Evolutionary conservation across 2,797 vertebrate genomes (phyloP), one percentile per base, ranked within the genome.

Genomic region (Lindbergichthys nudifrons): DNA sequence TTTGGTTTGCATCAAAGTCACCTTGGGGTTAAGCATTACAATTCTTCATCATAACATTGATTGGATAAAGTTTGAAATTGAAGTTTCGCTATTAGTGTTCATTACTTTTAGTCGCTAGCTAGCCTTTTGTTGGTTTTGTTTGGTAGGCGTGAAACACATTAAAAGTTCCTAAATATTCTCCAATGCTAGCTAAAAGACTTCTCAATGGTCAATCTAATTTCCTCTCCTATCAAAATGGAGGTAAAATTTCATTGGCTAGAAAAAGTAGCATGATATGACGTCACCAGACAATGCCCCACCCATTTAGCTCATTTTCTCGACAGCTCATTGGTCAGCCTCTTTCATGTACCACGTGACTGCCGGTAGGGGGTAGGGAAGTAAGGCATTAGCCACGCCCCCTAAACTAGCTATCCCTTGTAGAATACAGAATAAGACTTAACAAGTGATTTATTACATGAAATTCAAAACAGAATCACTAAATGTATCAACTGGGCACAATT

Each of bases 221-320:
- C n/a, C 21, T 48, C n/a, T 26, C 42, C 59, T 8, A 45, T 67
- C 56, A 86, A 79, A 85, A 81, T 79, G 57, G 10, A 52, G 63
- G 9, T 11, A 23, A 1, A 13, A 14, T 68, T 16, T 67, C 16
- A 96, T 95, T 96, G 96, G 96, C 76, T 88, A 56, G 45, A 60
- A 61, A 71, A 72, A 82, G 73, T 94, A 91, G 95, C 94, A 62
- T 94, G 93, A 91, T 90, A 65, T 95, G 94, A 93, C 76, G 43
- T 91, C 79, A 90, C 12, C 3, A 0, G 0, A 1, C 1, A 75
- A 72, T 16, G 81, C 46, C 87, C 93, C 93, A 73, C 92, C 94
- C 93, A 93, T 92, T 93, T 95, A 93, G 83, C 93, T 94, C 94
- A 88, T 84, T 88, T 86, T 75, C 82, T 90, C 73, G 88, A 92